Conservation (phyloP, 2,797 vertebrate species). For the Merluccius polli region DNA sequence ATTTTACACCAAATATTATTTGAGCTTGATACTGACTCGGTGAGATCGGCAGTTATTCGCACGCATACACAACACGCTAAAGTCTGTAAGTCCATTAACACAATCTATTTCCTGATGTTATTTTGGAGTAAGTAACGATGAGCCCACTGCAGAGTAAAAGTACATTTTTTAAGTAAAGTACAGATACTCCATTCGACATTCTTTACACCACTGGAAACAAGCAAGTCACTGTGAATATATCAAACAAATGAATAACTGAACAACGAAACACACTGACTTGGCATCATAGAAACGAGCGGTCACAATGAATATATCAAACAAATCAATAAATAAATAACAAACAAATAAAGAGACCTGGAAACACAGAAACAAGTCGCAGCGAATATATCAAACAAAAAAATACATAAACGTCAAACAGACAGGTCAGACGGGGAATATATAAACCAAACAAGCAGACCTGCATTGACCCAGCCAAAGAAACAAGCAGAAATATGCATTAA, state of each 20-base stretch:
- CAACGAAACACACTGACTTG: background rate
- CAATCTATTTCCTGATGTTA: too few relatives aligned
- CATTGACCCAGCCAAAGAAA: background rate
- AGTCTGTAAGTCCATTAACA: too few relatives aligned
- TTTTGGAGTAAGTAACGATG: too few relatives aligned
- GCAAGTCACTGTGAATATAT: background rate
- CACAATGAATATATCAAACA: background rate
- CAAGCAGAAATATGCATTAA: background rate
- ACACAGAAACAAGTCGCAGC: background rate
- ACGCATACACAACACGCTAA: too few relatives aligned
- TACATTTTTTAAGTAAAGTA: too few relatives aligned
- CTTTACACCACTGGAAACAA: too few relatives aligned
- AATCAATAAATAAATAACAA: background rate
- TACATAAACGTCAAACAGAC: background rate
- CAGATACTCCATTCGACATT: too few relatives aligned
- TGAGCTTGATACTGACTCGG: too few relatives aligned
- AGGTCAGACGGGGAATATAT: background rate
- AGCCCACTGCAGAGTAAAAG: too few relatives aligned
- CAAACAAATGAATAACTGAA: background rate
- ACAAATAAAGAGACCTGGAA: background rate
- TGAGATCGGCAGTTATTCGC: too few relatives aligned
- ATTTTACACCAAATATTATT: too few relatives aligned
- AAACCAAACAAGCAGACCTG: background rate
- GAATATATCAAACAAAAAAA: background rate
- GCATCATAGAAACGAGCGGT: background rate